Evolutionary conservation across 2,888 invertebrate species (phyloP).

Genomic region (Idaea dimidiata): DNA sequence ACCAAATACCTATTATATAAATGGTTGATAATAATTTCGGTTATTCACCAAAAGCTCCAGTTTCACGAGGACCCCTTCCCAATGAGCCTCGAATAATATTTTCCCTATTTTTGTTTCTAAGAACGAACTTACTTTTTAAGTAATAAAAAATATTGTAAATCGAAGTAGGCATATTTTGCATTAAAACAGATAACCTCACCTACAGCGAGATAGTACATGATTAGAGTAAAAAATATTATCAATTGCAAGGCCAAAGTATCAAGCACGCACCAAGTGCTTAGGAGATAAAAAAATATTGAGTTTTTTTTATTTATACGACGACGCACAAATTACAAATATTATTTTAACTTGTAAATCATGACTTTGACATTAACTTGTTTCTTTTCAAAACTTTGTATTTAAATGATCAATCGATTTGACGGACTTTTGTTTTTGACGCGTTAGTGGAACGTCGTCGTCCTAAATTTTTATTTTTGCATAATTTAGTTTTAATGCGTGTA

Average conservation of each 20-base stretch:
- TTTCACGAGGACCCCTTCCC: too few relatives aligned
- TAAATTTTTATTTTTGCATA: too few relatives aligned
- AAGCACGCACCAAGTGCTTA: constrained; percentile 16
- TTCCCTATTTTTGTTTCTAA: background rate
- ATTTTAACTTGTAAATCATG: too few relatives aligned
- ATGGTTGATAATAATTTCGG: too few relatives aligned
- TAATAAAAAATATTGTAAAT: background rate
- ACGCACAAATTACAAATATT: background rate
- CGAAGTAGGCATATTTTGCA: constrained; percentile 20
- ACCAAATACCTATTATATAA: background rate
- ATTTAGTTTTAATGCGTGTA: too few relatives aligned
- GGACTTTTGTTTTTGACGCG: too few relatives aligned
- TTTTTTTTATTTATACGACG: background rate
- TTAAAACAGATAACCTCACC: constrained; percentile 30
- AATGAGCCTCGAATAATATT: background rate
- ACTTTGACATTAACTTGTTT: constrained; percentile 11
- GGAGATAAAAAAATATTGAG: constrained; percentile 11
- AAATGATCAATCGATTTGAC: too few relatives aligned
- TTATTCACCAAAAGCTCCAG: too few relatives aligned
- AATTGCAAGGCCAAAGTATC: constrained; percentile 28
- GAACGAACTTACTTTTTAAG: background rate
- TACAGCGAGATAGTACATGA: constrained; percentile 27
- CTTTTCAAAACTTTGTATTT: too few relatives aligned
- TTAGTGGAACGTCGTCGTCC: too few relatives aligned
- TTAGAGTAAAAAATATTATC: constrained; percentile 37